Evolutionary conservation across 2,113 vertebrate species (phyloP).

Genomic region (Sinocyclocheilus grahami): DNA sequence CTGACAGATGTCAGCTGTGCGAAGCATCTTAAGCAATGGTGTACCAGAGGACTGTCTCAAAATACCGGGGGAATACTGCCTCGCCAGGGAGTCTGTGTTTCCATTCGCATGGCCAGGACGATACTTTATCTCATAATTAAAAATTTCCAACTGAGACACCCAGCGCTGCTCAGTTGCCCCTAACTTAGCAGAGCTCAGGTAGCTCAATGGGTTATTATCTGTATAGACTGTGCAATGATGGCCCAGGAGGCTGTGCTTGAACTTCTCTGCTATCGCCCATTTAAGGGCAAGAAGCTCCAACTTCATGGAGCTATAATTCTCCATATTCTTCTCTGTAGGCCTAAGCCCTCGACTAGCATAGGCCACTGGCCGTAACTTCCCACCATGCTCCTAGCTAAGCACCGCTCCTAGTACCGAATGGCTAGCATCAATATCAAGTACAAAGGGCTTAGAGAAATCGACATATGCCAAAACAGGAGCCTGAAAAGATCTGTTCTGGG

Average conservation of each 20-base stretch:
- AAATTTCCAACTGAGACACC: background rate
- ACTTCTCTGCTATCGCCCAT: slow-evolving; percentile 38
- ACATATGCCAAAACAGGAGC: background rate
- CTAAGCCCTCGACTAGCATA: slow-evolving; percentile 13
- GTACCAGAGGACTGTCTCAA: background rate
- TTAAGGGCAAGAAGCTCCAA: slow-evolving; percentile 21
- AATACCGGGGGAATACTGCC: slow-evolving; percentile 6
- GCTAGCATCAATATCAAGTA: slow-evolving; percentile 17
- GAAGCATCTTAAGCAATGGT: background rate
- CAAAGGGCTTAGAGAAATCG: background rate
- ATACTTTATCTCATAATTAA: slow-evolving; percentile 39
- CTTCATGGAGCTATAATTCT: slow-evolving; percentile 35
- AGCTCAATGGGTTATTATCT: background rate
- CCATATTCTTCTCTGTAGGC: slow-evolving; percentile 25
- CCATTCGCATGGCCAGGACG: slow-evolving; percentile 20
- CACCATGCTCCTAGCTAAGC: slow-evolving; percentile 19
- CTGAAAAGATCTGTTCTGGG: no score
- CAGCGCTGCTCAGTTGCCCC: slow-evolving; percentile 31
- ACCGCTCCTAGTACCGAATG: slow-evolving; percentile 17
- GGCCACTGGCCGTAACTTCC: background rate
- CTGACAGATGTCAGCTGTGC: no score
- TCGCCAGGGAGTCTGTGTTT: slow-evolving; percentile 21
- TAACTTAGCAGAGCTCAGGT: slow-evolving; percentile 22
- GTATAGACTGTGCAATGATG: slow-evolving; percentile 33
- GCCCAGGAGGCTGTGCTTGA: slow-evolving; percentile 17